A percentile compares a stretch with the other conserved stretches of the same genome.
These are phyloP conservation scores for Synanthedon tipuliformis DNA, from an alignment of 2,888 invertebrate genomes.

Conservation along the genomic window DNA sequence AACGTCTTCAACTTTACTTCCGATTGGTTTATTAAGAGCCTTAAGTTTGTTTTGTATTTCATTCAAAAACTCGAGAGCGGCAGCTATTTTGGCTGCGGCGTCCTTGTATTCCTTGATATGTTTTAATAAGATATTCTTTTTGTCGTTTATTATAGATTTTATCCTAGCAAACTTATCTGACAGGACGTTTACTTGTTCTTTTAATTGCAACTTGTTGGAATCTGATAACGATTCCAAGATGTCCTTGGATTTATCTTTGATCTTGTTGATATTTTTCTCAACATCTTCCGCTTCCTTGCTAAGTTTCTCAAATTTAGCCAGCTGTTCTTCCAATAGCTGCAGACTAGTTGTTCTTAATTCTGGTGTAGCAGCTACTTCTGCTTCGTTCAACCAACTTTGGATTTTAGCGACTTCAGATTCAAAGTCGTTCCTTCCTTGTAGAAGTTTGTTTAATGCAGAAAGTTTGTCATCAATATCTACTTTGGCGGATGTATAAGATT, in stretches of 20 bases:
- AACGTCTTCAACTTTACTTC: constrained; percentile 89
- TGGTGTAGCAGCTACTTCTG: constrained; percentile 85
- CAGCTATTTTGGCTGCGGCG: constrained; percentile 82
- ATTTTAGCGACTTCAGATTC: constrained; percentile 85
- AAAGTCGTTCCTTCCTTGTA: constrained; percentile 83
- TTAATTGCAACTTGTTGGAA: constrained; percentile 85
- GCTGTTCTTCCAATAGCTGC: constrained; percentile 87
- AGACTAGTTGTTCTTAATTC: constrained; percentile 84
- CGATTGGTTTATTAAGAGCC: constrained; percentile 86
- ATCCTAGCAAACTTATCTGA: constrained; percentile 83
- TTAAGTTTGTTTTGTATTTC: constrained; percentile 87
- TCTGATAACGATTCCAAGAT: constrained; percentile 85
- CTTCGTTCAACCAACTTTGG: constrained; percentile 90
- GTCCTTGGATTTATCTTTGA: constrained; percentile 82
- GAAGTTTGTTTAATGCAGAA: constrained; percentile 76
- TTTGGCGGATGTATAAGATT: constrained; percentile 78
- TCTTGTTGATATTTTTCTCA: constrained; percentile 78
- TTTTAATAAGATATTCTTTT: constrained; percentile 78
- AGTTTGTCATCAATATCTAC: constrained; percentile 80
- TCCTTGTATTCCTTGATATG: constrained; percentile 86
- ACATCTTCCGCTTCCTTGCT: constrained; percentile 79
- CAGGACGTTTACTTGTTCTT: constrained; percentile 82
- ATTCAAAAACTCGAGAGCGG: constrained; percentile 82
- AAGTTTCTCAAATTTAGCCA: constrained; percentile 85
- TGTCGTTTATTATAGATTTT: constrained; percentile 80